These are phyloP conservation scores for Eupithecia exiguata DNA, from an alignment of 2,888 invertebrate genomes.

Conservation along the genomic window DNA sequence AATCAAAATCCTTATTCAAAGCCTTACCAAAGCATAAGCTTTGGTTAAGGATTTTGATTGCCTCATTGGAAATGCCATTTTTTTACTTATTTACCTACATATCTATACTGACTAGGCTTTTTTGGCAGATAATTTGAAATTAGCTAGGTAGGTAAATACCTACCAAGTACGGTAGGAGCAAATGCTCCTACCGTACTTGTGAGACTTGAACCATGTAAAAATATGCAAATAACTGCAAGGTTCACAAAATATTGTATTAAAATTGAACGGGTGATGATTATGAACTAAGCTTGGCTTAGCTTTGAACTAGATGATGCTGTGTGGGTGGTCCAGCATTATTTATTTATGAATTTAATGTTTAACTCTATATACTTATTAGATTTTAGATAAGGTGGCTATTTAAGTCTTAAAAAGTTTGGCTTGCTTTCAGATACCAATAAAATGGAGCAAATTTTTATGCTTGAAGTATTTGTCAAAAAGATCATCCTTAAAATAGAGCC, in stretches of 20 bases:
- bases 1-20: too few relatives aligned
- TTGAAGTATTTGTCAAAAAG: slow-evolving; percentile 76
- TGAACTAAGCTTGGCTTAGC: too few relatives aligned
- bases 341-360: too few relatives aligned
- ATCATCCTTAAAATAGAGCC: slow-evolving; percentile 76
- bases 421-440: slow-evolving; percentile 8
- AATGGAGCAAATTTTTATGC: slow-evolving; percentile 81
- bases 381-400: neutral
- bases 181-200: too few relatives aligned
- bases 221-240: too few relatives aligned
- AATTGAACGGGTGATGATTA: neutral
- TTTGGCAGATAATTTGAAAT: neutral
- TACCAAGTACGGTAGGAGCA: too few relatives aligned
- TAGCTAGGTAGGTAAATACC: too few relatives aligned
- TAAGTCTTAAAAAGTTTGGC: neutral
- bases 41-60: too few relatives aligned
- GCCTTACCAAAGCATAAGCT: too few relatives aligned
- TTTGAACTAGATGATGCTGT: too few relatives aligned
- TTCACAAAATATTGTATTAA: neutral
- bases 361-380: neutral
- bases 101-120: neutral
- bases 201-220: too few relatives aligned
- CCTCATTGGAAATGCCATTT: neutral
- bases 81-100: neutral
- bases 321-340: too few relatives aligned